phyloP scores from a whole-genome alignment of 1,140 invertebrate species.

The Lordiphosa mommai region DNA sequence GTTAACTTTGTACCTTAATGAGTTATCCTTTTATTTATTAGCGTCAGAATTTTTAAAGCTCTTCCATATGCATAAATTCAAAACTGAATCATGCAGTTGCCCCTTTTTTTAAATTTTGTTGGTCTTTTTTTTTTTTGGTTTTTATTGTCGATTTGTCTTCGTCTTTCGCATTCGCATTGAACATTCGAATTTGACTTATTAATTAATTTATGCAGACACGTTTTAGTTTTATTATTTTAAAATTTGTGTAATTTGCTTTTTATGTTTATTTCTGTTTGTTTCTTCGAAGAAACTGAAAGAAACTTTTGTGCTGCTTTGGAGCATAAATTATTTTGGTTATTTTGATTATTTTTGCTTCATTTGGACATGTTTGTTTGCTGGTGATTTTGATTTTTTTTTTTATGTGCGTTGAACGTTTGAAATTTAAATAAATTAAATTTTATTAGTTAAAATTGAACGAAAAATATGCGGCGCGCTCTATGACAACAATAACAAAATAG shows the following conservation, averaged over 20 bases:
- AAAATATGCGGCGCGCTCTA: constrained; percentile 66
- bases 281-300: constrained; percentile 19
- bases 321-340: constrained; percentile 63
- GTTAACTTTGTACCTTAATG: neutral
- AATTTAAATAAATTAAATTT: constrained; percentile 78
- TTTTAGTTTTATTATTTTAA: constrained; percentile 79
- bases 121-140: constrained; percentile 10
- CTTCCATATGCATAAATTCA: neutral
- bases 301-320: constrained; percentile 41
- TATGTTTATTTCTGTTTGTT: constrained; percentile 36
- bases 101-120: constrained; percentile 11
- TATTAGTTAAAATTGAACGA: constrained; percentile 74
- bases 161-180: constrained; percentile 28
- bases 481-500: constrained; percentile 60
- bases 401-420: constrained; percentile 43
- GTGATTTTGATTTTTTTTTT: constrained; percentile 44
- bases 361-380: constrained; percentile 41
- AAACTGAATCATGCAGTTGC: constrained; percentile 6
- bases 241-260: constrained; percentile 74
- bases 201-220: constrained; percentile 80
- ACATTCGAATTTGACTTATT: constrained; percentile 72
- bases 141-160: constrained; percentile 14
- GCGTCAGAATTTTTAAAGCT: too few relatives aligned
- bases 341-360: constrained; percentile 29
- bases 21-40: constrained; percentile 32